Base-by-base conservation (phyloP, 2,888 invertebrate genomes). In the Eustalomyia histrio region DNA sequence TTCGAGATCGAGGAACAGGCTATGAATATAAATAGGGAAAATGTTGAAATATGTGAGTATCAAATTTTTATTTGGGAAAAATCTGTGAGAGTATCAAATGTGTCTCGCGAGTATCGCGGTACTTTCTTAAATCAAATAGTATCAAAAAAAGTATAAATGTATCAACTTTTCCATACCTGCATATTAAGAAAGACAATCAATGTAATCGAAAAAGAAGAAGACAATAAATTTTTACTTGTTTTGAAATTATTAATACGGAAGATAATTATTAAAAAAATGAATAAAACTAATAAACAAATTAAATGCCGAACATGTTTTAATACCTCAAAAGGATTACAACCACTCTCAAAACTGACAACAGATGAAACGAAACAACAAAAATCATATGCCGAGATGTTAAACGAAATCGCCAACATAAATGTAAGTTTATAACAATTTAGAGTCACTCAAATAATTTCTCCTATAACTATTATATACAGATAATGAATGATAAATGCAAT, bases 271-370 rank as follows among this genome's bases (percentile, higher is more conserved):
- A 35, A 12, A 64, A 64, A 61, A 63, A 50, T 43, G 68, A 57
- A 47, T 43, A 67, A 47, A 61, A 57, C 14, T 53, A 50, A 76
- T 35, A 57, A 61, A 67, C 35, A 71, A 76, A 39, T 14, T 33
- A 80, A 76, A 69, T 81, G 81, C 52, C 60, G 81, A 29, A 81
- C 81, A 0, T 81, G 81, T 43, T 75, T 75, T 1, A 78, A 75
- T 43, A 60, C 68, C 24, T 43, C 74, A 8, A 78, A 78, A 60
- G 76, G 64, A 17, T 35, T 78, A 29, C 69, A 67, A 14, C 39
- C 81, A 8, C 55, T 81, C 9, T 18, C 18, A 33, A 75, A 71
- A 39, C 35, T 39, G 0, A 43, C 67, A 16, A 16, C 53, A 0
- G 74, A 67, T 16, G 74, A 50, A 3, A 18, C 35, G 10, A 58